phyloP scores from a whole-genome alignment of 1,140 invertebrate genomes.

The Patella vulgata region DNA sequence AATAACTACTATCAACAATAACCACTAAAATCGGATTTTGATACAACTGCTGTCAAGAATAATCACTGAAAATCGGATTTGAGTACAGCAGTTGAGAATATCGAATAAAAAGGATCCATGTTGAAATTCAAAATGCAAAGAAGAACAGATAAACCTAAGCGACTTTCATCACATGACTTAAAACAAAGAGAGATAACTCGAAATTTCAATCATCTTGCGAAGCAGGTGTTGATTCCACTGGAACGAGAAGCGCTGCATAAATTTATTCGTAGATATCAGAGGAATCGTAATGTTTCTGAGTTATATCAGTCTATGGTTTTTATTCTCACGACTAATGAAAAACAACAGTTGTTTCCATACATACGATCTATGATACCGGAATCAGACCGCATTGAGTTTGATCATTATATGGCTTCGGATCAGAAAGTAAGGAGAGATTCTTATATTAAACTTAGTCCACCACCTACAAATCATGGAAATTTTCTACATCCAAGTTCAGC shows the following conservation, averaged over 20 bases:
- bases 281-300: constrained; percentile 19
- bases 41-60: too few relatives aligned
- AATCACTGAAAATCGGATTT: too few relatives aligned
- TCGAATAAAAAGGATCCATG: too few relatives aligned
- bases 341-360: constrained; percentile 34
- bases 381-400: constrained; percentile 18
- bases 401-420: constrained; percentile 13
- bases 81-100: too few relatives aligned
- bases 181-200: not conserved
- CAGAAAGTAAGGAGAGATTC: constrained; percentile 23
- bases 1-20: too few relatives aligned
- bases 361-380: constrained; percentile 31
- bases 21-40: too few relatives aligned
- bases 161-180: not conserved
- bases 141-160: not conserved
- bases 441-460: constrained; percentile 15
- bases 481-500: not conserved
- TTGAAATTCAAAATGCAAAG: not conserved
- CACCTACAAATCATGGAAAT: constrained; percentile 3
- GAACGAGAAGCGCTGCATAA: constrained; percentile 14
- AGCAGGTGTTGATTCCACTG: constrained; percentile 1
- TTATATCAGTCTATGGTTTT: constrained; percentile 21
- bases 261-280: constrained; percentile 34
- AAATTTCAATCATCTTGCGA: constrained; percentile 16
- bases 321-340: constrained; percentile 35